These are phyloP conservation scores for Bos taurus DNA, from an alignment of 2,113 vertebrate species.

Conservation along the genomic window DNA sequence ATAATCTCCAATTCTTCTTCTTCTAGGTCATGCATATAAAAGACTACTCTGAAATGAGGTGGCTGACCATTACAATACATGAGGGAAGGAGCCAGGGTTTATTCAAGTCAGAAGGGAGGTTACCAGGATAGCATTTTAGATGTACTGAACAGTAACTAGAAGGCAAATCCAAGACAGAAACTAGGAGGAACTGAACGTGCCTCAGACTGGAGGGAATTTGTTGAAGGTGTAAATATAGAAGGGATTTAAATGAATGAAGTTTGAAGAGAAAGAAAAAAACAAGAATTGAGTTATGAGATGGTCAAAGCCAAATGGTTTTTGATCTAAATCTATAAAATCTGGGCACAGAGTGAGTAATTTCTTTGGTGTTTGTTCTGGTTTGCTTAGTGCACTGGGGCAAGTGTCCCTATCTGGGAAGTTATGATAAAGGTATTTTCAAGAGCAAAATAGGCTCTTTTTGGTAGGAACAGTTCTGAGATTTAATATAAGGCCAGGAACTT, in stretches of 20 bases:
- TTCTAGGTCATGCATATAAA: conserved; percentile 1
- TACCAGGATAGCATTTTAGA: not conserved
- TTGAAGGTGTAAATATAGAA: not conserved
- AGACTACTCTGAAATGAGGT: not conserved
- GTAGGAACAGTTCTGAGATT: not conserved
- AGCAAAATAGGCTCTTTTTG: not conserved
- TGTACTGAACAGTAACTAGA: not conserved
- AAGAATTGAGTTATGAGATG: not conserved
- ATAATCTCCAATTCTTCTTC: not conserved
- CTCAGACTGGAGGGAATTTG: not conserved
- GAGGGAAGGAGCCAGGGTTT: not conserved
- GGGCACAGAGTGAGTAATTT: not conserved
- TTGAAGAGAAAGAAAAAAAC: not conserved
- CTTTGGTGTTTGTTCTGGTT: not conserved
- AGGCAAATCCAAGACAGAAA: not conserved
- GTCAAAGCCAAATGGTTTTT: not conserved
- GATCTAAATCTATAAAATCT: conserved; percentile 29
- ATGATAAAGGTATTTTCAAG: conserved; percentile 27
- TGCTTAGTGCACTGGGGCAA: conserved; percentile 28
- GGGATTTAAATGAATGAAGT: not conserved
- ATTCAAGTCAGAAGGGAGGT: not conserved
- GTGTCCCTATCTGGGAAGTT: not conserved
- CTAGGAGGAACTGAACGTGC: not conserved
- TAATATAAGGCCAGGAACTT: not conserved
- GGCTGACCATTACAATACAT: not conserved